phyloP scores from a whole-genome alignment of 2,797 vertebrate genomes.

The Loriculus beryllinus region DNA sequence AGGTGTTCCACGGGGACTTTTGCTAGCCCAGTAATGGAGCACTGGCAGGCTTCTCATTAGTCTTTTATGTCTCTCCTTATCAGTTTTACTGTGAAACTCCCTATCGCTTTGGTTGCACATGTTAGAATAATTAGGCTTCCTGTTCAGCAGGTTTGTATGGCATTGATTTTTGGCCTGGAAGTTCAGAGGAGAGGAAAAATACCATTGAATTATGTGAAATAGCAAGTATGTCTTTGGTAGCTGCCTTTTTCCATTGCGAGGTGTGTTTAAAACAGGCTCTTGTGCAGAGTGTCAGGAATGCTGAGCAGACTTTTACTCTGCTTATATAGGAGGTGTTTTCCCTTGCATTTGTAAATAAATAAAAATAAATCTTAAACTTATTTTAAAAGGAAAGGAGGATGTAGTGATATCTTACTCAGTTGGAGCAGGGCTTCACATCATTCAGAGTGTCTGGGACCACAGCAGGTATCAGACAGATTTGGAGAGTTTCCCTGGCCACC shows the following conservation, averaged over 20 bases:
- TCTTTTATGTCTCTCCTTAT: slow-evolving; percentile 51
- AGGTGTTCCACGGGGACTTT: background rate
- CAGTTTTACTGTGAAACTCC: slow-evolving; percentile 46
- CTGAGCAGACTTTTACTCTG: background rate
- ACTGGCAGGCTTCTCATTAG: background rate
- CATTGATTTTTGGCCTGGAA: slow-evolving; percentile 30
- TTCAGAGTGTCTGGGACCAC: background rate
- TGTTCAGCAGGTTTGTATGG: slow-evolving; percentile 11
- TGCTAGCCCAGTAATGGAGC: background rate
- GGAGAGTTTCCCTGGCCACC: background rate
- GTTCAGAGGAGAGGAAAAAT: background rate
- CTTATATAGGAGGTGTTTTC: background rate
- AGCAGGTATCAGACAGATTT: background rate
- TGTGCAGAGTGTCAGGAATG: background rate
- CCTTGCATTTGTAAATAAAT: background rate
- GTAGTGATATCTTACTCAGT: background rate
- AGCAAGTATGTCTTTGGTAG: background rate
- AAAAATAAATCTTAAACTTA: background rate
- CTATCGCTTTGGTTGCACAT: slow-evolving; percentile 19
- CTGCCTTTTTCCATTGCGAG: background rate
- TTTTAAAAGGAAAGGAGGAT: background rate
- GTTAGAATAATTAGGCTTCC: slow-evolving; percentile 47
- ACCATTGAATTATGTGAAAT: background rate
- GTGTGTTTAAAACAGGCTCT: background rate
- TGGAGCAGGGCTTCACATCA: background rate